Conservation (phyloP, 2,888 invertebrate genomes). For the Aelia acuminata region DNA sequence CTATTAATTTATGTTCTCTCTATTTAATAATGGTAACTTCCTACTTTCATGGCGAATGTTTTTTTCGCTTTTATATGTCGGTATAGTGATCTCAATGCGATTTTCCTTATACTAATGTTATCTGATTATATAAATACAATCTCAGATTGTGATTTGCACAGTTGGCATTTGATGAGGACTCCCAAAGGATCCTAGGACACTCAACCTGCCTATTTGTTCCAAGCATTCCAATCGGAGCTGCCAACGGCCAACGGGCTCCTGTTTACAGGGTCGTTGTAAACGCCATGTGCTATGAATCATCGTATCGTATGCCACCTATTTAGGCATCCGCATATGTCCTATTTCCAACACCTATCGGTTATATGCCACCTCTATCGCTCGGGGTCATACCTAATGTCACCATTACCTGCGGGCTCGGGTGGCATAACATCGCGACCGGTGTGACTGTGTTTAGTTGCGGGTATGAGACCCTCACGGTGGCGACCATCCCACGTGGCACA, state of each 20-base stretch:
- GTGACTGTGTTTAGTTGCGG: conserved; percentile 5
- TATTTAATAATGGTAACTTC: too few species aligned
- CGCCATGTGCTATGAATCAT: conserved; percentile 47
- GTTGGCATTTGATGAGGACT: not conserved
- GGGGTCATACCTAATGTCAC: not conserved
- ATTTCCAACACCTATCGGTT: not conserved
- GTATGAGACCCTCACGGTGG: conserved; percentile 32
- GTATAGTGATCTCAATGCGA: not conserved
- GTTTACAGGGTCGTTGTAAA: conserved; percentile 2
- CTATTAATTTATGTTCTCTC: too few species aligned
- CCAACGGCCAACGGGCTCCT: not conserved
- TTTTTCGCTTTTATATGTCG: too few species aligned
- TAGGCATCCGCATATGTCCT: conserved; percentile 12
- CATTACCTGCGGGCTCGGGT: not conserved
- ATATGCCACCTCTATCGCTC: not conserved
- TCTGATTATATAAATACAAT: conserved; percentile 14
- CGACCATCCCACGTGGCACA: conserved; percentile 53
- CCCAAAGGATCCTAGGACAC: not conserved
- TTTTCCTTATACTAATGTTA: not conserved
- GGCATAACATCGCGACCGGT: not conserved
- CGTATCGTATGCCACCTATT: conserved; percentile 15
- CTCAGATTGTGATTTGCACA: not conserved
- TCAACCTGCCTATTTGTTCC: conserved; percentile 28
- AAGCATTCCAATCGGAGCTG: not conserved
- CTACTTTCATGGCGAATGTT: too few species aligned